Base-by-base conservation (phyloP, 2,888 invertebrate species). In the Nebria brevicollis region DNA sequence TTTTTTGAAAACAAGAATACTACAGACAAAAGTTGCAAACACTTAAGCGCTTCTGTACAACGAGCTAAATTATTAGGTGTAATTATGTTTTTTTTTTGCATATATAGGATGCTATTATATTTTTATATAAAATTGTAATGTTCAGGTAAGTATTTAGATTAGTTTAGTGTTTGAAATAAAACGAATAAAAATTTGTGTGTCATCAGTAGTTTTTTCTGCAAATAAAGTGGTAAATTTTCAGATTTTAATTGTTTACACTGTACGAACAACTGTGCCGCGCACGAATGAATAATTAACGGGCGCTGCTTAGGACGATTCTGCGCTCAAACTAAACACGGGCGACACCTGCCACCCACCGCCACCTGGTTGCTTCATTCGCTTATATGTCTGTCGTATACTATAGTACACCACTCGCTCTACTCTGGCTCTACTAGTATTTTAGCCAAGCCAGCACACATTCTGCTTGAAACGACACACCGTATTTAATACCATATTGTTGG, bases 191-290 rank as follows among this genome's bases (percentile, higher is more conserved):
- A 11, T 54, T 5, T 7, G 8, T 54, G 54, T 7, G 54, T 11
- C 11, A 54, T 54, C 54, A 54, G 54, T 11, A 54, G 54, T 66
- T 42, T 70, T 77, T 70, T 42, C 77, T 43, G 42, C 43, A 77
- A 77, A 77, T 77, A 70, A 76, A 77, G 70, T 77, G 77, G 77
- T 77, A 77, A 77, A 77, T 77, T 77, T 70, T 70, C 70, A 77
- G 70, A 43, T 70, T 77, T 77, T 77, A 77, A 77, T 77, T 77
- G 77, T 77, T 77, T 77, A 77, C 77, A 70, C 54, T 70, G 77
- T 43, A 70, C 77, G 77, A 68, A 76, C 66, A 41, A 76, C 76
- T 66, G 42, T 54, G 70, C 54, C 68, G 77, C 54, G 77, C 77
- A 70, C 70, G 77, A 77, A 77, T 77, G 77, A 77, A 77, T 77